Conservation (phyloP, 2,797 vertebrate species). For the Peromyscus nudipes region DNA sequence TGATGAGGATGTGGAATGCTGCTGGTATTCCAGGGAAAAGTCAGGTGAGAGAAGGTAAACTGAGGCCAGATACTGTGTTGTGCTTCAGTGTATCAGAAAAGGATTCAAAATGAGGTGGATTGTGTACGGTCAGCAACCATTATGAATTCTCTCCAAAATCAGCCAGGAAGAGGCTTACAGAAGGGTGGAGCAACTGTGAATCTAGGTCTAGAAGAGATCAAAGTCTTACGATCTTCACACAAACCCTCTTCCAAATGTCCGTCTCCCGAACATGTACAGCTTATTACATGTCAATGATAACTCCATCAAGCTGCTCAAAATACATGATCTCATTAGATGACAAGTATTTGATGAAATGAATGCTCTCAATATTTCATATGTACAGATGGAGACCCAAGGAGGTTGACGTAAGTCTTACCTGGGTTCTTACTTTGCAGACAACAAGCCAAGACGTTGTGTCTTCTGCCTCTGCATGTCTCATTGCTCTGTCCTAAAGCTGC, state of each 20-base stretch:
- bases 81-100: background rate
- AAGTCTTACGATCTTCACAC: background rate
- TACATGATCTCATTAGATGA: background rate
- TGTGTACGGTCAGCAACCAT: background rate
- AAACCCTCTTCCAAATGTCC: background rate
- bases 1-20: too few relatives aligned
- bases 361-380: background rate
- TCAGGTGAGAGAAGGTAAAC: background rate
- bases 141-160: background rate
- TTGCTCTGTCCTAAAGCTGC: background rate
- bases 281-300: constrained; percentile 29
- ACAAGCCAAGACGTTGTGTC: background rate
- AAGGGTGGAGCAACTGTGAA: background rate
- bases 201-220: background rate
- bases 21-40: background rate
- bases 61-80: background rate
- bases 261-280: background rate
- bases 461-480: background rate
- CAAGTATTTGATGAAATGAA: constrained; percentile 27
- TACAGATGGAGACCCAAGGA: constrained; percentile 25
- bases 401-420: background rate
- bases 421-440: background rate
- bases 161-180: constrained; percentile 9
- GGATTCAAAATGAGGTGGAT: background rate
- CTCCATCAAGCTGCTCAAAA: constrained; percentile 46